Evolutionary conservation across 2,113 vertebrate species (phyloP).

Genomic region (Gorilla gorilla): DNA sequence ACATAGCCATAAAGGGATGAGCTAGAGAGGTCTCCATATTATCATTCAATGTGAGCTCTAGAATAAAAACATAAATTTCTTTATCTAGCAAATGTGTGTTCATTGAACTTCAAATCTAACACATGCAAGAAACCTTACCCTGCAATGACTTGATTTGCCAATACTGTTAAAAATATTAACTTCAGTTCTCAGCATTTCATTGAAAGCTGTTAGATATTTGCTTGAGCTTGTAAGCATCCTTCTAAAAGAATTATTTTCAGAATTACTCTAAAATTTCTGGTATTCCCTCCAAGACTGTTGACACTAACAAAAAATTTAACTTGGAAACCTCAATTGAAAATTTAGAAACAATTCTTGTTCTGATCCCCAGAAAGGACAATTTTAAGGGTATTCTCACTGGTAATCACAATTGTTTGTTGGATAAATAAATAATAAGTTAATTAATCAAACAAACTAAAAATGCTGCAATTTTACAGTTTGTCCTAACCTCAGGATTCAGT

Average conservation of each 20-base stretch:
- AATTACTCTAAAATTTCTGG: not conserved
- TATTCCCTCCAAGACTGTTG: not conserved
- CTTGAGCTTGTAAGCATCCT: not conserved
- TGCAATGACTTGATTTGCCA: not conserved
- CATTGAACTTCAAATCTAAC: slow-evolving; percentile 38
- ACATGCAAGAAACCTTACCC: slow-evolving; percentile 27
- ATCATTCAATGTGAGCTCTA: not conserved
- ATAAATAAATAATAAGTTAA: not conserved
- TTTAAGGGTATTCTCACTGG: not conserved
- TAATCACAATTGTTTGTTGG: not conserved
- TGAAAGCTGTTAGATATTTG: not conserved
- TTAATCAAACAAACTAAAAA: not conserved
- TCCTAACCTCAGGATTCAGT: not conserved
- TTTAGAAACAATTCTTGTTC: not conserved
- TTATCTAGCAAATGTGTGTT: slow-evolving; percentile 30
- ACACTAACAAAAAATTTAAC: not conserved
- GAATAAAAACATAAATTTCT: slow-evolving; percentile 45
- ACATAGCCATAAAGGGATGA: not conserved
- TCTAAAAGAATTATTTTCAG: not conserved
- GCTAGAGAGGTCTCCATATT: not conserved
- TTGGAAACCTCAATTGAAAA: not conserved
- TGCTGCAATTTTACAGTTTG: not conserved
- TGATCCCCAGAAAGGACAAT: not conserved
- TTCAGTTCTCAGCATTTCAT: not conserved
- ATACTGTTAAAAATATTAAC: not conserved